Evolutionary conservation across 2,888 invertebrate genomes (phyloP).

Genomic region (Clistopyga incitator): DNA sequence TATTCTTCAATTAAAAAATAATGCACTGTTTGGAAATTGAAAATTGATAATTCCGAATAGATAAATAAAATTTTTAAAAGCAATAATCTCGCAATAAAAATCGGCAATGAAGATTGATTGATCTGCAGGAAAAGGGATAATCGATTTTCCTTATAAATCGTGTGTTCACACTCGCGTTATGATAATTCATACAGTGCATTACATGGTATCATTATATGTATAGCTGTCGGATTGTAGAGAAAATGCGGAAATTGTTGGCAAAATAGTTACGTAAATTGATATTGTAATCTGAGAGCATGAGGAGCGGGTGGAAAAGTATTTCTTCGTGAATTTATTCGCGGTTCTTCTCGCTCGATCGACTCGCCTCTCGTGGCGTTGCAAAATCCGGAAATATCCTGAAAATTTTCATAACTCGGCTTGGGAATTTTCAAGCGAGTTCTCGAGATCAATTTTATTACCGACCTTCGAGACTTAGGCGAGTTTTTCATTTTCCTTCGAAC

Average conservation of each 20-base stretch:
- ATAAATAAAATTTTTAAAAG: too few relatives aligned
- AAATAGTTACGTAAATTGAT: slow-evolving; percentile 47
- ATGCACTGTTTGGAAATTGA: too few relatives aligned
- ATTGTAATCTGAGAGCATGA: not conserved
- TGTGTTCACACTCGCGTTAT: not conserved
- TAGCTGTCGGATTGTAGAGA: slow-evolving; percentile 7
- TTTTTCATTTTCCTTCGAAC: slow-evolving; percentile 21
- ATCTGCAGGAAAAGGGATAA: too few relatives aligned
- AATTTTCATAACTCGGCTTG: not conserved
- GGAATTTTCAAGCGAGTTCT: not conserved
- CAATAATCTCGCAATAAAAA: too few relatives aligned
- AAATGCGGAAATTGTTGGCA: slow-evolving; percentile 55
- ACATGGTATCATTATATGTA: not conserved
- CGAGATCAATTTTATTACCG: not conserved
- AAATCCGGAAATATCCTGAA: not conserved
- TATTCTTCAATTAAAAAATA: too few relatives aligned
- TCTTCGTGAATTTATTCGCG: slow-evolving; percentile 13
- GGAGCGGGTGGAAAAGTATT: slow-evolving; percentile 1
- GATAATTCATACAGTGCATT: not conserved
- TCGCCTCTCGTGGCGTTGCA: slow-evolving; percentile 26
- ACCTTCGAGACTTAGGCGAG: not conserved
- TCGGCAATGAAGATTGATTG: too few relatives aligned
- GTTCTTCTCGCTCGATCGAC: slow-evolving; percentile 51
- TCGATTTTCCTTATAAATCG: not conserved
- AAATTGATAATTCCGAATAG: too few relatives aligned